Conservation (phyloP, 2,888 invertebrate species). For the Metallyticus violacea region DNA sequence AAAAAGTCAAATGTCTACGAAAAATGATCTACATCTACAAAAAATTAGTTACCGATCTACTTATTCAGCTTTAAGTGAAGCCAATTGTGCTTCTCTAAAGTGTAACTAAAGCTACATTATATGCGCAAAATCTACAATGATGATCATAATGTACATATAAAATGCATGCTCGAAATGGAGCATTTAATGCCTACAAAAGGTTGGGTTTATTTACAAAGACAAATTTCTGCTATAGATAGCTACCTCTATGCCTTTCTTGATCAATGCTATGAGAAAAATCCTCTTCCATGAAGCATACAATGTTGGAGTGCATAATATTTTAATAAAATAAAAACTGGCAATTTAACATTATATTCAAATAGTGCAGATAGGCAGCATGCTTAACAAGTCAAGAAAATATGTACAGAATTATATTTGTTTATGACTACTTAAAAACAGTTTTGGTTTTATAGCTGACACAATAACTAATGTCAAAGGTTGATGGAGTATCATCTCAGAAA, state of each 20-base stretch:
- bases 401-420: no score
- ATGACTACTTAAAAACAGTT: no score
- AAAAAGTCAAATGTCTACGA: background rate
- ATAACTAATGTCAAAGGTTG: no score
- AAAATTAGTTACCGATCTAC: background rate
- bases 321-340: no score
- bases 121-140: background rate
- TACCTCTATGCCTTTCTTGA: background rate
- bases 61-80: background rate
- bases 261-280: background rate
- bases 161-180: slow-evolving; percentile 11
- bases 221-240: background rate
- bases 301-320: background rate
- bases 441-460: no score
- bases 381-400: no score
- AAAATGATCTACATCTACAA: background rate
- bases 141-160: background rate
- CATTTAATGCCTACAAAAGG: background rate
- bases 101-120: background rate
- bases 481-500: no score
- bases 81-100: background rate
- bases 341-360: no score
- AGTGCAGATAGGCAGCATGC: no score
- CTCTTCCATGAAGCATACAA: background rate
- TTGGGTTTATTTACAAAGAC: background rate